Evolutionary conservation across 2,888 invertebrate species (phyloP).

Genomic region (Trichogramma evanescens): DNA sequence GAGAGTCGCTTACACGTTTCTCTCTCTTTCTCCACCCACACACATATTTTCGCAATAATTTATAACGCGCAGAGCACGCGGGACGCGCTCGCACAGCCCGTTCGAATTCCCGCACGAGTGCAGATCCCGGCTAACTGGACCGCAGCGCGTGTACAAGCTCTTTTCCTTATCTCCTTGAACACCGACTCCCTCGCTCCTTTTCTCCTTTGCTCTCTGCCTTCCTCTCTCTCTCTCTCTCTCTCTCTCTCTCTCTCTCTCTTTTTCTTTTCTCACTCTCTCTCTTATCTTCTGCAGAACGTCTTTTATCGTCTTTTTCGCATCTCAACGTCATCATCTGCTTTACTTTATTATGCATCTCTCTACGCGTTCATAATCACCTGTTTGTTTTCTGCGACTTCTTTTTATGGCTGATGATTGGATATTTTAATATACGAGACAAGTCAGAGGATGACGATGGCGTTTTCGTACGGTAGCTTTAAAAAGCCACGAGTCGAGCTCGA

Average conservation of each 20-base stretch:
- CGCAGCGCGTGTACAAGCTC: slow-evolving; percentile 25
- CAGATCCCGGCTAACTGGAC: slow-evolving; percentile 21
- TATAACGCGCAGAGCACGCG: no score
- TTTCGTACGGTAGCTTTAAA: no score
- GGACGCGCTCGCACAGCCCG: slow-evolving; percentile 11
- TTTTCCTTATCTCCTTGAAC: slow-evolving; percentile 4
- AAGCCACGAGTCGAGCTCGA: no score
- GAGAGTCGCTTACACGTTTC: not conserved
- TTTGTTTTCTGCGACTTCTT: no score
- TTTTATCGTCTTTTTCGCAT: not conserved
- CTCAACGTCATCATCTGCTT: not conserved
- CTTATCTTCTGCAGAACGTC: slow-evolving; percentile 12
- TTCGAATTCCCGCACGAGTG: slow-evolving; percentile 33
- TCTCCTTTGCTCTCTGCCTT: slow-evolving; percentile 44
- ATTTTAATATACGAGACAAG: no score
- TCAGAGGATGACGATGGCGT: no score
- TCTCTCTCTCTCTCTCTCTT: slow-evolving; percentile 24
- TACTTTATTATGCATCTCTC: not conserved
- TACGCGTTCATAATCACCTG: no score
- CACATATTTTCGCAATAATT: no score
- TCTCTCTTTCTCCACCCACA: not conserved
- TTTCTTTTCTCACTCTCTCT: slow-evolving; percentile 7
- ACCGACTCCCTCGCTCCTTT: slow-evolving; percentile 21
- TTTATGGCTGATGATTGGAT: no score
- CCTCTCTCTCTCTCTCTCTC: slow-evolving; percentile 45